A percentile compares a stretch with the other conserved stretches of the same genome.
These are phyloP conservation scores for Oreochromis grahami DNA, from an alignment of 2,797 vertebrate genomes.

Conservation along the genomic window DNA sequence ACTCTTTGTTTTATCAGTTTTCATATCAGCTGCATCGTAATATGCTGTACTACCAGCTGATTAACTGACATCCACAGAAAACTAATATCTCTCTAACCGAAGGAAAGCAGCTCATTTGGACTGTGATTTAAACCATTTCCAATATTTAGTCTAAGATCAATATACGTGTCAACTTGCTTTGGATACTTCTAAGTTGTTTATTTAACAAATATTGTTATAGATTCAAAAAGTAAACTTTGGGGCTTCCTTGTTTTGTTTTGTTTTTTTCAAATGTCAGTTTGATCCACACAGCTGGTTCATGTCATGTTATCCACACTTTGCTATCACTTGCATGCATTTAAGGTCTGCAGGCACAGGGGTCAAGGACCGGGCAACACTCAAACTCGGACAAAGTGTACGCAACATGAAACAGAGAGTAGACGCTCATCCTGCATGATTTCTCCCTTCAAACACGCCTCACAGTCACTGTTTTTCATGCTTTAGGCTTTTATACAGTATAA, in stretches of 20 bases:
- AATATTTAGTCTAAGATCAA: background rate
- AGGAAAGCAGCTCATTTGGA: background rate
- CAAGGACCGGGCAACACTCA: background rate
- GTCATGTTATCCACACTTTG: background rate
- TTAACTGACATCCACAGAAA: background rate
- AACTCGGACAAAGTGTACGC: background rate
- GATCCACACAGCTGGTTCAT: background rate
- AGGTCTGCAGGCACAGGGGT: background rate
- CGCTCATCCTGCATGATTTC: background rate
- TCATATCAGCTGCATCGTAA: background rate
- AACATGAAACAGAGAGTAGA: background rate
- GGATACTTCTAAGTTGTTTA: background rate
- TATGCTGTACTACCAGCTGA: background rate
- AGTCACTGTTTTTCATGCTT: background rate
- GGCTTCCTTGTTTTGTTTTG: background rate
- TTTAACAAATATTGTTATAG: background rate
- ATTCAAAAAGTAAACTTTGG: background rate
- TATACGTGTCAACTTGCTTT: background rate
- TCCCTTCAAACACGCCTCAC: background rate
- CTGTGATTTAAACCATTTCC: background rate
- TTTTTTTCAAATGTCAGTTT: background rate
- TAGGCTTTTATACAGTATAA: conserved; percentile 9
- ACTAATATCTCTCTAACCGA: background rate
- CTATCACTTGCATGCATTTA: background rate
- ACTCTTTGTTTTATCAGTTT: background rate